These are phyloP conservation scores for Drosophila ezoana DNA, from an alignment of 2,888 invertebrate genomes.

Conservation along the genomic window DNA sequence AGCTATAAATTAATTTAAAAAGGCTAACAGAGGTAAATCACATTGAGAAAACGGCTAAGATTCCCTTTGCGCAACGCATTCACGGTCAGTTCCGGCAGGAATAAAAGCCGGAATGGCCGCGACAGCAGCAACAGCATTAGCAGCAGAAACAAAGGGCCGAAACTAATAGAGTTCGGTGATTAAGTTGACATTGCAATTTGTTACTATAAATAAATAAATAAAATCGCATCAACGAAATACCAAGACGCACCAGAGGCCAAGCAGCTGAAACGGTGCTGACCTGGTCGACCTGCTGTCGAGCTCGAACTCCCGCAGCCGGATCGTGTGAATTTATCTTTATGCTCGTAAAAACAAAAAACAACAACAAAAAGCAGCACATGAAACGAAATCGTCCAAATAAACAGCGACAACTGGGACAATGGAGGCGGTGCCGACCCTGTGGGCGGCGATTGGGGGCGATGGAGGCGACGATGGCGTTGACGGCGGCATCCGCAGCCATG, in stretches of 20 bases:
- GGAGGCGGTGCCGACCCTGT: constrained; percentile 12
- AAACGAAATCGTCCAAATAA: constrained; percentile 69
- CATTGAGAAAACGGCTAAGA: background rate
- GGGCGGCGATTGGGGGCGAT: constrained; percentile 2
- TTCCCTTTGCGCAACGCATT: background rate
- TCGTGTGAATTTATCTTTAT: constrained; percentile 76
- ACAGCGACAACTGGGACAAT: constrained; percentile 55
- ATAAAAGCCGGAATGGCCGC: background rate
- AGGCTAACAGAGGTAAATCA: background rate
- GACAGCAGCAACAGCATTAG: constrained; percentile 5
- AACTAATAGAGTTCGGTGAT: constrained; percentile 77
- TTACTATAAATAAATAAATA: constrained; percentile 78
- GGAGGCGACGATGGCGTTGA: constrained; percentile 41
- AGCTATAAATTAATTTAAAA: too few species aligned
- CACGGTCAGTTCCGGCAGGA: background rate
- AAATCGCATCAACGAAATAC: constrained; percentile 68
- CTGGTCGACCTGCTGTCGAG: constrained; percentile 29
- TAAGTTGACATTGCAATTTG: constrained; percentile 79
- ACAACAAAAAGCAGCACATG: constrained; percentile 44
- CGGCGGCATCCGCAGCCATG: constrained; percentile 36
- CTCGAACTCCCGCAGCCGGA: constrained; percentile 44
- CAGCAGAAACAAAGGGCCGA: constrained; percentile 34
- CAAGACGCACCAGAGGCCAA: constrained; percentile 32
- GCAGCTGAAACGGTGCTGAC: constrained; percentile 14
- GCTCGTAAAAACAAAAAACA: constrained; percentile 69